phyloP scores from a whole-genome alignment of 2,797 vertebrate species.

The Peromyscus eremicus region DNA sequence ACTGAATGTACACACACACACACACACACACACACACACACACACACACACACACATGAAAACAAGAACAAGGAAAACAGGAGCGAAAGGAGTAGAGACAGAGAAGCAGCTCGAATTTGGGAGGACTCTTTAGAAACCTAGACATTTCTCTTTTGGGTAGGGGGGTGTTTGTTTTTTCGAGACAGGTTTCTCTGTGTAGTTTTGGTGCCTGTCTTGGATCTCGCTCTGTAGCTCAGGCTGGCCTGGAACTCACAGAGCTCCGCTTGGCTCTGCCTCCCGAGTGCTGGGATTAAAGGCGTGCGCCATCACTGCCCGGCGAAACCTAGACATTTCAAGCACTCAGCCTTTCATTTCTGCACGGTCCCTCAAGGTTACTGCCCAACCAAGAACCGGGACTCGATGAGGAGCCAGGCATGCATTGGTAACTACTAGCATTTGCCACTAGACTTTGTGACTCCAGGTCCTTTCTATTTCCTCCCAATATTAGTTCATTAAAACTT shows the following conservation, averaged over 20 bases:
- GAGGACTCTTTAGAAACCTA: not conserved
- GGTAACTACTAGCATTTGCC: not conserved
- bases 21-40: not conserved
- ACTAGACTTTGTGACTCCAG: not conserved
- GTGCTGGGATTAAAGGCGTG: too few species aligned
- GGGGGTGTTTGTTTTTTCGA: too few species aligned
- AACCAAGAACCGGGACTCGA: not conserved
- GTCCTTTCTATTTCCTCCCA: not conserved
- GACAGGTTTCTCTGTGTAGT: too few species aligned
- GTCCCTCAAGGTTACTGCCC: not conserved
- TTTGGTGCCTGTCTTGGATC: too few species aligned
- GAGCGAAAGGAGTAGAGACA: not conserved
- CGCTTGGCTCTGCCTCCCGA: too few species aligned
- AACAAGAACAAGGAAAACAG: not conserved
- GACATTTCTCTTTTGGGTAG: too few species aligned
- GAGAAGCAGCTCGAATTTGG: conserved; percentile 14
- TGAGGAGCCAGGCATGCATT: not conserved
- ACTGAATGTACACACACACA: not conserved
- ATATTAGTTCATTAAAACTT: conserved; percentile 26
- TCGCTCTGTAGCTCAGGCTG: too few species aligned
- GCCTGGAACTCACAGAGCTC: too few species aligned
- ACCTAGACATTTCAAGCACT: not conserved
- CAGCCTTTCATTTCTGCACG: not conserved
- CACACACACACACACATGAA: not conserved
- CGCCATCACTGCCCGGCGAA: too few species aligned